Base-by-base conservation (phyloP, 2,797 vertebrate species). In the Xenopus petersii region DNA sequence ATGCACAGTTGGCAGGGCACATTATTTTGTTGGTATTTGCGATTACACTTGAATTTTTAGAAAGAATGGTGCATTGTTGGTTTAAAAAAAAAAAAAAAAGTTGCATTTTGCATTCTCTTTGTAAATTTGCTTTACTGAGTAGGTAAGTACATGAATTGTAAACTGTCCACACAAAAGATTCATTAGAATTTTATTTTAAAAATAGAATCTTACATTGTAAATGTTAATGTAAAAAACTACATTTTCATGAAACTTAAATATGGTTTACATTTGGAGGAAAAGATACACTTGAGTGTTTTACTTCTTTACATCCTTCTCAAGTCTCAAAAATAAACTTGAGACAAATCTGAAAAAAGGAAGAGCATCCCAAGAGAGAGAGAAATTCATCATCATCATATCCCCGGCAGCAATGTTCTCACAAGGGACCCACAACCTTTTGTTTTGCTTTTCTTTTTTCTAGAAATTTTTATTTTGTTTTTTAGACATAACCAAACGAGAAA, bases 131-230 rank as follows among this genome's bases (percentile, higher is more conserved):
- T 21, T 21, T 21, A 21, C 21, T 21, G 21, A 21, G 21, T 21
- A 21, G 8, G 36, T 42, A 42, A 6, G 5, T 42, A 42, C 3
- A 42, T 42, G 36, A 42, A 42, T 6, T 42, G 5, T 42, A 42
- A 42, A 6, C 8, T 42, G 36, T 4, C 1, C 33, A 73, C 30
- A 63, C 15, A 63, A 36, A 79, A 65, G 66, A 70, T 79, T 70
- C 71, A 70, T 74, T 70, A 74, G 51, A 74, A 61, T 79, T 84
- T 82, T 80, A 81, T 84, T 80, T 84, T 72, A 82, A 80, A 81
- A 81, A 81, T 79, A 82, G 79, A 80, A 77, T 75, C 71, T 81
- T 75, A 80, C 79, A 12, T 67, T 81, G 75, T 80, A 78, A 81
- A 79, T 77, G 73, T 64, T 80, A 79, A 70, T n/a, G 5, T 78